Percentiles rank a stretch among this genome's conserved stretches.
These are phyloP conservation scores for Hydropotes inermis DNA, from an alignment of 2,113 vertebrate species.

Conservation along the genomic window DNA sequence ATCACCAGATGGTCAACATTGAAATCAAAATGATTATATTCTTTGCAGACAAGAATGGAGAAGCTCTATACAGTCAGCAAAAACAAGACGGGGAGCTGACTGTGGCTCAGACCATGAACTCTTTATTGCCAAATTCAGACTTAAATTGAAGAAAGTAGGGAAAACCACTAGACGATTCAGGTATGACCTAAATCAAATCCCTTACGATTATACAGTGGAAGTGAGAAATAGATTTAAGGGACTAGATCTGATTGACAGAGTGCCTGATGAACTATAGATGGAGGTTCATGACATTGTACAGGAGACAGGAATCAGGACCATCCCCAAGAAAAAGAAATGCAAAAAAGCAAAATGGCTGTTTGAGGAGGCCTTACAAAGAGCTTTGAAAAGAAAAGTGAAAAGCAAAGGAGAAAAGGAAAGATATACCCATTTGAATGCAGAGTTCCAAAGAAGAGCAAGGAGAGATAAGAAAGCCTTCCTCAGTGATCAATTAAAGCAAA, in stretches of 20 bases:
- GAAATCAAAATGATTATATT: neutral
- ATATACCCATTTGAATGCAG: neutral
- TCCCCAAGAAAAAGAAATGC: neutral
- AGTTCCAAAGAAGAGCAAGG: neutral
- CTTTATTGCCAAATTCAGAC: neutral
- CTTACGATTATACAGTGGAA: neutral
- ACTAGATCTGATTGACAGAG: neutral
- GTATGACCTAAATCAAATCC: neutral
- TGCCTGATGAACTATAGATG: neutral
- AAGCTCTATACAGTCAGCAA: neutral
- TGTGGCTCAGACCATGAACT: neutral
- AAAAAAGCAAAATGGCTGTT: neutral
- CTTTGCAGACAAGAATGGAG: neutral
- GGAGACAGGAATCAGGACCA: neutral
- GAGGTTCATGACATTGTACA: neutral
- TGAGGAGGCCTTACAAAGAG: neutral
- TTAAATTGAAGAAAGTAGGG: neutral
- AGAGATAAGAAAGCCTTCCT: neutral
- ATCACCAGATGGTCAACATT: neutral
- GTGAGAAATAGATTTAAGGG: neutral
- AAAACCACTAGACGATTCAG: neutral
- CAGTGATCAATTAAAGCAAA: neutral
- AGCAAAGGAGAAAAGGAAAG: neutral
- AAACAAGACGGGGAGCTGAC: neutral
- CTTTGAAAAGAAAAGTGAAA: fast-evolving